These are phyloP conservation scores for crab-eating macaque (Macaca fascicularis) DNA, from an alignment of 2,113 vertebrate species.

Conservation along the genomic window DNA sequence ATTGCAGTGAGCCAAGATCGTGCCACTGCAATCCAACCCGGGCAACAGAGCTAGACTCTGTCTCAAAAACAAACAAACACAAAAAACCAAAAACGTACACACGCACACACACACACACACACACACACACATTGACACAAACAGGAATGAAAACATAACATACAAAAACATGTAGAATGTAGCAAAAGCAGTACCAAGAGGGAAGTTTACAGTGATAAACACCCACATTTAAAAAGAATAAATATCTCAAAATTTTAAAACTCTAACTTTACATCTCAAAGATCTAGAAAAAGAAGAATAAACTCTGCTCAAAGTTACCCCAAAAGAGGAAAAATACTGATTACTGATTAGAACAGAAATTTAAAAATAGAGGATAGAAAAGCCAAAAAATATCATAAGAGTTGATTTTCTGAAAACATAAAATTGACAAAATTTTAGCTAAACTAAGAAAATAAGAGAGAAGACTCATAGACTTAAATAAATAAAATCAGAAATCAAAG, in stretches of 20 bases:
- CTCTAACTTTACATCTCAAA: neutral
- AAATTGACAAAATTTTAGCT: neutral
- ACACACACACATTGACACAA: neutral
- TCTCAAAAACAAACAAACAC: neutral
- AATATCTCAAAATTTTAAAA: neutral
- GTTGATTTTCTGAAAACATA: neutral
- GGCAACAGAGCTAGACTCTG: neutral
- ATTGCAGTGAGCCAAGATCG: neutral
- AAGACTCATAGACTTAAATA: neutral
- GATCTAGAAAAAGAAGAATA: neutral
- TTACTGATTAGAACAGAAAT: neutral
- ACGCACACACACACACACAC: no score
- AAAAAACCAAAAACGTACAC: neutral
- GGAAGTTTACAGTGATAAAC: neutral
- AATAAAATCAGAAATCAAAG: neutral
- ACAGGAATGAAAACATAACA: neutral
- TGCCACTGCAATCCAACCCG: neutral
- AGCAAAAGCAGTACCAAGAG: neutral
- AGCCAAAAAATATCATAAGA: neutral
- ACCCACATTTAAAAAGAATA: neutral
- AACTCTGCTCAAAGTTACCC: neutral
- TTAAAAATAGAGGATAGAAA: neutral
- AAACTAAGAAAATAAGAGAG: neutral
- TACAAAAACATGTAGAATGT: neutral
- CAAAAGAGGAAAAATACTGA: neutral